Percentiles rank a stretch among this genome's conserved stretches.
Conservation (phyloP, 2,113 vertebrate genomes). For the Heptranchias perlo region DNA sequence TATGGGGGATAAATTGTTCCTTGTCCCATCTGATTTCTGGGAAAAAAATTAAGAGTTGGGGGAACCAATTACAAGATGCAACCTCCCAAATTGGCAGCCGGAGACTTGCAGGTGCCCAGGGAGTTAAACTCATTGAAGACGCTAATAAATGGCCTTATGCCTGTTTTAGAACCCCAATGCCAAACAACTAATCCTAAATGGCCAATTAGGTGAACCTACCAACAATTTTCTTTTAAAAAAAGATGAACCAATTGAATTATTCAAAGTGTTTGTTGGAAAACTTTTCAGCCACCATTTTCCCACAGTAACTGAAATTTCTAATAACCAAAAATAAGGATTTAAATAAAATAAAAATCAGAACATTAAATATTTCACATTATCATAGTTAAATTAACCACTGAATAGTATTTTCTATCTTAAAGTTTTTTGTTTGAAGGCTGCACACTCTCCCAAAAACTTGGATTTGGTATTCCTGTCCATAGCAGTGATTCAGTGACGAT, state of each 20-base stretch:
- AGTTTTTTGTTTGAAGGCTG: too few species aligned
- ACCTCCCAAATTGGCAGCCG: not conserved
- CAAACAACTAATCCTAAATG: not conserved
- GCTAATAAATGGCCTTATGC: not conserved
- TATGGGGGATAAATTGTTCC: not conserved
- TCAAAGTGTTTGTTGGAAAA: not conserved
- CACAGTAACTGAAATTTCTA: not conserved
- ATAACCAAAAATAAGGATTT: not conserved
- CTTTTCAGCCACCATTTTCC: not conserved
- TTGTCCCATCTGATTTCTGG: too few species aligned
- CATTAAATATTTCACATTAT: not conserved
- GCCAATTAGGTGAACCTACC: not conserved
- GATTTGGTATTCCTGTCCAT: not conserved
- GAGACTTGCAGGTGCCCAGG: not conserved
- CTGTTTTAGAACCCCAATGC: not conserved
- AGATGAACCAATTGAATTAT: not conserved
- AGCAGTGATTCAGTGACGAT: not conserved
- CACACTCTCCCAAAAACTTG: not conserved
- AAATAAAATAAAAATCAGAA: not conserved
- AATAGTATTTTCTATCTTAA: not conserved
- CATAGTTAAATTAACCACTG: not conserved
- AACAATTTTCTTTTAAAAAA: not conserved
- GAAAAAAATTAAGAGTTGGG: not conserved
- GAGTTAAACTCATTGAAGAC: not conserved
- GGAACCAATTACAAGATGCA: not conserved